Evolutionary conservation across 2,888 invertebrate species (phyloP), one percentile per base, ranked within the genome.

Genomic region (Rhopalosiphum nymphaeae): DNA sequence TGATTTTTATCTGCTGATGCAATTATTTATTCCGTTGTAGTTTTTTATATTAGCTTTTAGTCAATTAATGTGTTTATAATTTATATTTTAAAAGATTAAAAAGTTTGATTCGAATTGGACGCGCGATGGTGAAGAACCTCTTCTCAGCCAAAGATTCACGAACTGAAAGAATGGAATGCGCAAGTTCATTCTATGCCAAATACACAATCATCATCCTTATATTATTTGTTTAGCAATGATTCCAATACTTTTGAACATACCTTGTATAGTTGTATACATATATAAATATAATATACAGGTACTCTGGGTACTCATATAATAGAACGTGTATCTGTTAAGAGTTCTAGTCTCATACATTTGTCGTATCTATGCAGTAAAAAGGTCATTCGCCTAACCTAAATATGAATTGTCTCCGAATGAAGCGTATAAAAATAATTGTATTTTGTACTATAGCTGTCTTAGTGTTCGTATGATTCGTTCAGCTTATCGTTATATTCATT

Each of bases 321-420:
- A 36, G 78, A 36, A 78, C 36, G 36, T 16, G 36, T 36, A 26
- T 57, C 26, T 57, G 7, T 56, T 25, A 16, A 78, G n/a, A 78
- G 36, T 78, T 36, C 3, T 21, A 42, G 36, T 78, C 9, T 78
- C 36, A 25, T 36, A 42, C 21, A 78, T 78, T 78, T 78, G 36
- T 78, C 78, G 78, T 36, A 36, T 78, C 21, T 36, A 36, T 36
- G 36, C 36, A 36, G 36, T 78, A 78, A 78, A 78, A 78, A 36
- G 36, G 78, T 78, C 78, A 78, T 78, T 78, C 78, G 78, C 78
- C 78, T 21, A 78, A 21, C 78, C 36, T 36, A 78, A 88, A 53
- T 29, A 88, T 44, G 44, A 88, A n/a, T 88, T 88, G 88, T 88
- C 53, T 44, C 44, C 53, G n/a, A 88, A 46, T 16, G 88, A 49